Evolutionary conservation across 1,140 invertebrate genomes (phyloP), one percentile per base, ranked within the genome.

Genomic region (Coelopa frigida): DNA sequence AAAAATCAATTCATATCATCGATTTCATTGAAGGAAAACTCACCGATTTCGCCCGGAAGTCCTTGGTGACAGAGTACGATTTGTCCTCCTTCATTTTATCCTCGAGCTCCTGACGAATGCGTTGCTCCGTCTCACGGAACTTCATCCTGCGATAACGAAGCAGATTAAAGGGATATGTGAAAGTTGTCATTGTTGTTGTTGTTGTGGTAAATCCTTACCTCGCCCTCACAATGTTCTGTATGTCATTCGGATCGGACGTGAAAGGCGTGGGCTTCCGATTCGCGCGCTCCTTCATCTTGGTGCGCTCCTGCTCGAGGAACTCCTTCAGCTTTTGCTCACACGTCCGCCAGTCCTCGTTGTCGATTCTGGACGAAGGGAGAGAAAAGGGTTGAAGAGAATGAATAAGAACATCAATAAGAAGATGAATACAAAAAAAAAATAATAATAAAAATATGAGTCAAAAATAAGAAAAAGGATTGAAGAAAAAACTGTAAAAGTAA

Each of bases 251-350:
- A 61, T 68, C 65, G 20, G 58, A 61, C 3, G 58, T 55, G 42
- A 55, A 68, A 7, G 52, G 60, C 36, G 52, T 57, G 6, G 65
- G 52, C 11, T 56, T 41, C 21, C 57, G 57, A 33, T 56, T 14
- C 3, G 57, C 58, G 27, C 59, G 60, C 41, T 60, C 58, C 46
- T 66, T 68, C 65, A 68, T 66, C 41, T 66, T 68, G 32, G 57
- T 51, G 17, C 62, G 54, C 41, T 68, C 65, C 12, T 38, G 49
- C 26, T 68, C 57, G 0, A 68, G 55, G 50, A 68, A 68, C 40
- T 66, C 57, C 50, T 66, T 66, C 17, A 68, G 47, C 44, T 56
- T 53, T 37, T 62, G 59, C 38, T 68, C 65, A 50, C 65, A 68
- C 24, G 59, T 57, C 14, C 60, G 62, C 60, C 62, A 68, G 17